Conservation (phyloP, 2,797 vertebrate species). For the Echiichthys vipera region DNA sequence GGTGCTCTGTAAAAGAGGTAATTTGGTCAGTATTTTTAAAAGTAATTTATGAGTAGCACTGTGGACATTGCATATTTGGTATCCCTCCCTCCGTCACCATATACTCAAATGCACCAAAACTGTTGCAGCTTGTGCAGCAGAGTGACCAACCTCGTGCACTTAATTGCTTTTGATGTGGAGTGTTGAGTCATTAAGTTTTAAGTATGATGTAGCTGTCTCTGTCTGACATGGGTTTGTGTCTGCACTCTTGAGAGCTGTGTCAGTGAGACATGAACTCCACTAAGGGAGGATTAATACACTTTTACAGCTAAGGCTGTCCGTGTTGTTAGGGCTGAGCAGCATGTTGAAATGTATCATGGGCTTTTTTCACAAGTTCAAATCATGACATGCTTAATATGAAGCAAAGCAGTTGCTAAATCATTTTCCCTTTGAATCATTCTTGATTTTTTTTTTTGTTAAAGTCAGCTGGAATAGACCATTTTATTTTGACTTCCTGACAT, state of each 20-base stretch:
- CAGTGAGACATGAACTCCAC: slow-evolving; percentile 56
- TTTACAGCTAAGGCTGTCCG: slow-evolving; percentile 28
- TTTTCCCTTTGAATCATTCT: slow-evolving; percentile 9
- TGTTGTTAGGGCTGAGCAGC: neutral
- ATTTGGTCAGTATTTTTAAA: too few relatives aligned
- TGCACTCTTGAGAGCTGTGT: slow-evolving; percentile 66
- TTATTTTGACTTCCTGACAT: neutral
- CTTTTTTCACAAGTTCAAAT: neutral
- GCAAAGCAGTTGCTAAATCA: neutral
- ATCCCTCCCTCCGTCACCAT: neutral
- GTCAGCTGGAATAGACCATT: neutral
- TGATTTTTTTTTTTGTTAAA: neutral
- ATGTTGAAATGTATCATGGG: neutral
- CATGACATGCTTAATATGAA: neutral
- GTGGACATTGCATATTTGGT: neutral
- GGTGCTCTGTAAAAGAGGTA: too few relatives aligned
- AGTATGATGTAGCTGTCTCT: slow-evolving; percentile 33
- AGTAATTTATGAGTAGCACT: neutral
- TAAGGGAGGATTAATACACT: slow-evolving; percentile 49
- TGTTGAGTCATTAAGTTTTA: slow-evolving; percentile 74
- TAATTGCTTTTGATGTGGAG: slow-evolving; percentile 61
- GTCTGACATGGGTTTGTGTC: slow-evolving; percentile 61
- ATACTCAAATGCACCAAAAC: neutral
- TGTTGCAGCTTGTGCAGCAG: slow-evolving; percentile 31
- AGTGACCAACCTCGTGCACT: slow-evolving; percentile 35